These are phyloP conservation scores for Phylloscopus trochilus DNA, from an alignment of 2,113 vertebrate species.

Conservation along the genomic window DNA sequence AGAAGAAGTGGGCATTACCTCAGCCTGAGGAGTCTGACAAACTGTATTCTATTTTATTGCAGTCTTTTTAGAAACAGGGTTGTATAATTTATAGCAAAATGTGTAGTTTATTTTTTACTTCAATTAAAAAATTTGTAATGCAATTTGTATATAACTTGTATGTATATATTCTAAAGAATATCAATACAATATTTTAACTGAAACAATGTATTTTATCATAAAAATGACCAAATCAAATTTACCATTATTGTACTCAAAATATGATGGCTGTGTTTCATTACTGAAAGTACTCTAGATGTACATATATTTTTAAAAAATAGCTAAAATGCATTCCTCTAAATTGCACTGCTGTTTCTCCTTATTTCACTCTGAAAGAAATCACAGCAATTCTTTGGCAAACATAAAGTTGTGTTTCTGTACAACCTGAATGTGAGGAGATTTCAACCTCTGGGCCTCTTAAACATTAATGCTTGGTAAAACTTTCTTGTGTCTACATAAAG, in stretches of 20 bases:
- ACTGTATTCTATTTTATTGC: slow-evolving; percentile 70
- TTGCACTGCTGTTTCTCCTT: neutral
- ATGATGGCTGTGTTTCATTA: neutral
- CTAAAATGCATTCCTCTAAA: neutral
- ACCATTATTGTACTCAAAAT: neutral
- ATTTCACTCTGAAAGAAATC: neutral
- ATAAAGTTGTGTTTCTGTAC: neutral
- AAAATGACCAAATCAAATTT: neutral
- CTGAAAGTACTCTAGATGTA: neutral
- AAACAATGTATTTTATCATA: slow-evolving; percentile 37
- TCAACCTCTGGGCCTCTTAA: neutral
- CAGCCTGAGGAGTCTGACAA: slow-evolving; percentile 70
- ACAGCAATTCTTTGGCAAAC: neutral
- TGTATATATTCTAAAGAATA: neutral
- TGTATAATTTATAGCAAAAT: neutral
- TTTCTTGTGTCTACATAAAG: neutral
- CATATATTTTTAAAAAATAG: neutral
- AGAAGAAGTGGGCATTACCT: slow-evolving; percentile 71
- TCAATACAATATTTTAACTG: neutral
- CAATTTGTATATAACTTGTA: neutral
- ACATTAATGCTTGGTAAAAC: neutral
- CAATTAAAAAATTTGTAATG: neutral
- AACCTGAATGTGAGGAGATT: neutral
- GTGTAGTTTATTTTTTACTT: neutral
- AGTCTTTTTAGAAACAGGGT: neutral